These are phyloP conservation scores for Cosmopolites sordidus DNA, from an alignment of 2,888 invertebrate species.

Conservation along the genomic window DNA sequence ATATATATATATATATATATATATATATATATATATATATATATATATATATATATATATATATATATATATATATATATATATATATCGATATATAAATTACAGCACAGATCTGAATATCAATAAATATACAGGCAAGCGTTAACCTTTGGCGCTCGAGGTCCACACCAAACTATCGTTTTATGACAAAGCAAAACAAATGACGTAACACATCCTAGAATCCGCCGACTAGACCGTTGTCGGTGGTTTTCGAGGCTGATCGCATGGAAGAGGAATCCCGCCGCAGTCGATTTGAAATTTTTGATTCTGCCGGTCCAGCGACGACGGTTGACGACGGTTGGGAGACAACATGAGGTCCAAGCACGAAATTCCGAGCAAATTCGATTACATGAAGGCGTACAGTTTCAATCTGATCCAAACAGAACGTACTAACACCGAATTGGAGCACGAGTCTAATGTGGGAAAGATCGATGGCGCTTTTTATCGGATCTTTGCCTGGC, in stretches of 20 bases:
- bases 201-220: conserved; percentile 24
- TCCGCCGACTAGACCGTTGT: conserved; percentile 14
- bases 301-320: not conserved
- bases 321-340: not conserved
- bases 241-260: conserved; percentile 12
- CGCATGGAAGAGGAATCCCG: conserved; percentile 19
- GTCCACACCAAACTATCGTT: conserved; percentile 6
- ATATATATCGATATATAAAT: too few relatives aligned
- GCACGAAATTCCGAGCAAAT: conserved; percentile 33
- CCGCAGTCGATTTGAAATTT: conserved; percentile 17
- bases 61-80: too few relatives aligned
- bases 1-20: too few relatives aligned
- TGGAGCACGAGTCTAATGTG: conserved; percentile 31
- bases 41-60: too few relatives aligned
- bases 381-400: conserved; percentile 37
- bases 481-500: conserved; percentile 24
- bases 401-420: conserved; percentile 38
- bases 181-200: conserved; percentile 23
- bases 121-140: not conserved
- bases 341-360: conserved; percentile 31
- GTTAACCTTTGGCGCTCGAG: not conserved
- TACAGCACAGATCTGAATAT: too few relatives aligned
- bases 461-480: conserved; percentile 28
- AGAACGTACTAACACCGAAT: conserved; percentile 33
- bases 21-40: too few relatives aligned